Conservation (phyloP, 2,113 vertebrate genomes). For the Polypterus senegalus region DNA sequence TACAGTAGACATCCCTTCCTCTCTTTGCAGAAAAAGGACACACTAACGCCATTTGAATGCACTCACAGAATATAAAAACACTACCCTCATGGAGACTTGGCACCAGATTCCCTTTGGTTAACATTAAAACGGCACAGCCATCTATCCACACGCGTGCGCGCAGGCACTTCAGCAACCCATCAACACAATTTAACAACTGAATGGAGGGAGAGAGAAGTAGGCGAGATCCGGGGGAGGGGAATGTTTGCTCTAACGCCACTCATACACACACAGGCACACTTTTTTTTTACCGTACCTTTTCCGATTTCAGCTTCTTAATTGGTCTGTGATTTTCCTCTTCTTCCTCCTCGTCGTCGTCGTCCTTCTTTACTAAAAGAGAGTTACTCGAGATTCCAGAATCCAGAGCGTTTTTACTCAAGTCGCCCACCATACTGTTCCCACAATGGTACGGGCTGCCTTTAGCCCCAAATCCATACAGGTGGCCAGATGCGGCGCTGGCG, state of each 20-base stretch:
- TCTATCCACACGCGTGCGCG: background rate
- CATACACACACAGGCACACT: too few relatives aligned
- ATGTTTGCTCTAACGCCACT: too few relatives aligned
- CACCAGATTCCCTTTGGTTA: too few relatives aligned
- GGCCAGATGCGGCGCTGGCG: constrained; percentile 54
- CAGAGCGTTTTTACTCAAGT: constrained; percentile 53
- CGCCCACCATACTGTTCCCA: constrained; percentile 48
- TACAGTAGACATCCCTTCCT: too few relatives aligned
- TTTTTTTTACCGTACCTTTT: constrained; percentile 70
- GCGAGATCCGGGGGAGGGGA: constrained; percentile 18
- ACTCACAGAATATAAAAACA: too few relatives aligned
- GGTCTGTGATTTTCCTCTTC: constrained; percentile 71
- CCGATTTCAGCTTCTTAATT: constrained; percentile 80
- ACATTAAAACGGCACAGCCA: too few relatives aligned
- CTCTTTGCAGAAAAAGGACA: too few relatives aligned
- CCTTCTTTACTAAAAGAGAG: constrained; percentile 66
- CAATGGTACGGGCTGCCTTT: constrained; percentile 69
- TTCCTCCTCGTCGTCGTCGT: constrained; percentile 41
- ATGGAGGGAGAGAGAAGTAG: constrained; percentile 20
- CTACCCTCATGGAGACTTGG: too few relatives aligned
- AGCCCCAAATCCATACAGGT: constrained; percentile 64
- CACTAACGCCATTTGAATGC: too few relatives aligned
- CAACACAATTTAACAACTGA: background rate
- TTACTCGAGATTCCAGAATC: constrained; percentile 74
- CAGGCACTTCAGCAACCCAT: background rate